Conservation (phyloP, 2,113 vertebrate species). For the Thunnus thynnus region DNA sequence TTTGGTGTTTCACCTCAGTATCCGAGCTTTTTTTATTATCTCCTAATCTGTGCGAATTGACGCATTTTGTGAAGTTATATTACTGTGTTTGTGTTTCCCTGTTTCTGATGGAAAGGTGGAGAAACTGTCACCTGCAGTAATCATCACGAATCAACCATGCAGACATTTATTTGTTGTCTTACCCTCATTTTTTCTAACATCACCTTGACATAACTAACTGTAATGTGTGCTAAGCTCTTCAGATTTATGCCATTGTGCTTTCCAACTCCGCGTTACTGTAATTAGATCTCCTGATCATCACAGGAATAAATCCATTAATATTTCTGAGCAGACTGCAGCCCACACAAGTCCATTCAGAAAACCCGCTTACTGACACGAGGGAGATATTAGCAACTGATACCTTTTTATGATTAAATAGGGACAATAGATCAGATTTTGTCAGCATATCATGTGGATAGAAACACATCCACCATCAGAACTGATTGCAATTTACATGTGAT, state of each 20-base stretch:
- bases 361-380: neutral
- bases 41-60: neutral
- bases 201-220: neutral
- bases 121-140: neutral
- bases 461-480: no score
- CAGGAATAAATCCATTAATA: neutral
- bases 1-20: slow-evolving; percentile 15
- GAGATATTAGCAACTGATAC: neutral
- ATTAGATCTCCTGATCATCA: neutral
- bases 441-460: neutral
- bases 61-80: neutral
- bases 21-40: neutral
- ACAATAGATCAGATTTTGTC: neutral
- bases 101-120: neutral
- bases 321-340: neutral
- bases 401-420: neutral
- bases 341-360: neutral
- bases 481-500: neutral
- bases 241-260: neutral
- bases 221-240: neutral
- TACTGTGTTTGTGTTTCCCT: neutral
- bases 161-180: neutral
- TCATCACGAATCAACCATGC: neutral
- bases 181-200: neutral
- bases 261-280: neutral